Conservation (phyloP, 2,888 invertebrate species). For the Tachina grossa region DNA sequence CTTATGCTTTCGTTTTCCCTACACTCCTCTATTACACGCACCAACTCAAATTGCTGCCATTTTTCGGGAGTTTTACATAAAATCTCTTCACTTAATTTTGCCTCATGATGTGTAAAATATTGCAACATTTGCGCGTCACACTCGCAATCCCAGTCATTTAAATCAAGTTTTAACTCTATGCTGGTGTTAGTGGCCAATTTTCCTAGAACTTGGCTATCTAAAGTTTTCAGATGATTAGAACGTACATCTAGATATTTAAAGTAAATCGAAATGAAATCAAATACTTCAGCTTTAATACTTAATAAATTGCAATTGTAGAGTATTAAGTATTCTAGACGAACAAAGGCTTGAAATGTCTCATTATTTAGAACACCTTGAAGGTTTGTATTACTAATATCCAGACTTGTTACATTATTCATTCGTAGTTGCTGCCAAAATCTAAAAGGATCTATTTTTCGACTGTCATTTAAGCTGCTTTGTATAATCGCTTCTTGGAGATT, state of each 20-base stretch:
- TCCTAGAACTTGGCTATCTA: slow-evolving; percentile 23
- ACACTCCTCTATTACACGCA: not conserved
- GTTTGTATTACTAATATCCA: slow-evolving; percentile 56
- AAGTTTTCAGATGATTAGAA: slow-evolving; percentile 40
- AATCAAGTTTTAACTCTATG: slow-evolving; percentile 18
- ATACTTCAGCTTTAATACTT: not conserved
- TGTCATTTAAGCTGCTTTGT: slow-evolving; percentile 11
- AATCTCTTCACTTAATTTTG: not conserved
- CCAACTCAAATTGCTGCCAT: slow-evolving; percentile 8
- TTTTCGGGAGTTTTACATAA: slow-evolving; percentile 27
- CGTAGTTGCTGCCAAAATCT: slow-evolving; percentile 31
- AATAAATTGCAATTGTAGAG: slow-evolving; percentile 50
- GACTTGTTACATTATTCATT: not conserved
- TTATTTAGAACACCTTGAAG: slow-evolving; percentile 5
- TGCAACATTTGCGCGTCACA: slow-evolving; percentile 32
- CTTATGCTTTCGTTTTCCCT: not conserved
- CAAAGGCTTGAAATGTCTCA: slow-evolving; percentile 29
- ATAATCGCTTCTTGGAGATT: slow-evolving; percentile 2
- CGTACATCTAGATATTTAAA: slow-evolving; percentile 42
- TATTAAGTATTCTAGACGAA: not conserved
- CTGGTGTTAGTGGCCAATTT: not conserved
- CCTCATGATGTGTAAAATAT: slow-evolving; percentile 16
- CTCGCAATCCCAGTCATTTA: slow-evolving; percentile 54
- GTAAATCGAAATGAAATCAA: not conserved
- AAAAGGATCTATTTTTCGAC: slow-evolving; percentile 10